phyloP scores from a whole-genome alignment of 2,113 vertebrate genomes.

The Apodemus sylvaticus region DNA sequence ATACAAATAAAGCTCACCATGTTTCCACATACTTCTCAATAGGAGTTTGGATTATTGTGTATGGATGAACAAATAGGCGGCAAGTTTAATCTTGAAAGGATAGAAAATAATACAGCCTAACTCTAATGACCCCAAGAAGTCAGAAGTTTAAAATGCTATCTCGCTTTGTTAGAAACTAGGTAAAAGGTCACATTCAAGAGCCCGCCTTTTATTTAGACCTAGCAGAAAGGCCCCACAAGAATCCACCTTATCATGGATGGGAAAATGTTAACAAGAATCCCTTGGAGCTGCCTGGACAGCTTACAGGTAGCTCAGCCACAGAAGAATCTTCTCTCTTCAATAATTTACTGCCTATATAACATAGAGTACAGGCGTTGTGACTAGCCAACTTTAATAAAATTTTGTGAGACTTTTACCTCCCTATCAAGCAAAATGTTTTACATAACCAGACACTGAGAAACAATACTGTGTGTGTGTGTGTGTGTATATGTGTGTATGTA shows the following conservation, averaged over 20 bases:
- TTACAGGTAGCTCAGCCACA: too few species aligned
- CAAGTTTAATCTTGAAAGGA: neutral
- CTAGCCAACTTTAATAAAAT: too few species aligned
- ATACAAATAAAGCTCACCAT: neutral
- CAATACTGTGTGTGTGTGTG: neutral
- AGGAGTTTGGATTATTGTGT: neutral
- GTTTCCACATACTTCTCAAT: neutral
- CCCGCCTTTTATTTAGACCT: too few species aligned
- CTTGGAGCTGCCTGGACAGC: neutral
- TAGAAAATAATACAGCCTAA: too few species aligned
- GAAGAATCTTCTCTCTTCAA: neutral
- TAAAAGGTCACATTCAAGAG: too few species aligned
- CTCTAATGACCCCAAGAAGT: too few species aligned
- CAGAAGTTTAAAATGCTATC: too few species aligned
- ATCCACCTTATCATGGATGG: neutral
- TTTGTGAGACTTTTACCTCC: neutral
- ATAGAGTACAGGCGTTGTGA: neutral
- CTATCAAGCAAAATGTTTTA: neutral
- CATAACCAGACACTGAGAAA: too few species aligned
- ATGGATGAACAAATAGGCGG: neutral
- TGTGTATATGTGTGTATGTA: too few species aligned
- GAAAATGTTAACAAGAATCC: too few species aligned
- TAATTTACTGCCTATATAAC: neutral
- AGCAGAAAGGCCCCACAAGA: too few species aligned
- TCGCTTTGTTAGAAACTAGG: too few species aligned